Evolutionary conservation across 1,140 invertebrate genomes (phyloP), one percentile per base, ranked within the genome.

Genomic region (Bombus sylvicola): DNA sequence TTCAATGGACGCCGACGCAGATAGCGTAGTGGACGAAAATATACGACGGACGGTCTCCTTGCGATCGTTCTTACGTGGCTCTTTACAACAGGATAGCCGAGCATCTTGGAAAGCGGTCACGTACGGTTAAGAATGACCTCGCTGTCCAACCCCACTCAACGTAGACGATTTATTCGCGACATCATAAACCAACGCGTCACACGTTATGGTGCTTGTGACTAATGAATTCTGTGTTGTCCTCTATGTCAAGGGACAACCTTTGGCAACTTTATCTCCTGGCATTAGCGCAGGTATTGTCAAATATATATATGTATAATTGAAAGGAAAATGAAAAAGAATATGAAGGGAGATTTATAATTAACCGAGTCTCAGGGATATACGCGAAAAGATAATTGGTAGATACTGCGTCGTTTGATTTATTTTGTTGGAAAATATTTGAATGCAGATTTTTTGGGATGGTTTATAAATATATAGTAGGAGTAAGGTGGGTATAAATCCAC

Each of bases 101-200:
- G 79, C 77, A 92, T 92, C 91, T 87, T 75, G 90, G 82, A 94
- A 93, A 89, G 87, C 87, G 84, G 92, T 91, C 92, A 93, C 92
- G 91, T 92, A 92, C 84, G 74, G 79, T 80, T 88, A 92, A 89
- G 91, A 92, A 93, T 91, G 91, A 90, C 89, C 90, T 79, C 75
- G 41, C 89, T 81, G 80, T 83, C 81, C 74, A 83, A 81, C 86
- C 88, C 89, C 88, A 88, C 88, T 92, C 90, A 72, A 92, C 85
- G 87, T 86, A 64, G 83, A 91, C 92, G 92, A 93, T 93, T 93
- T 92, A 93, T 92, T 93, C 90, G 91, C 84, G 87, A 91, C 89
- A 78, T 64, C 88, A 88, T 89, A 90, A 91, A 91, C 88, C 91
- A 86, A 87, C 88, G 66, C 83, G 81, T 89, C 69, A 43, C 47